Percentiles rank a stretch among this genome's conserved stretches.
Evolutionary conservation across 2,888 invertebrate genomes (phyloP).

Genomic region (Hedychridium roseum): DNA sequence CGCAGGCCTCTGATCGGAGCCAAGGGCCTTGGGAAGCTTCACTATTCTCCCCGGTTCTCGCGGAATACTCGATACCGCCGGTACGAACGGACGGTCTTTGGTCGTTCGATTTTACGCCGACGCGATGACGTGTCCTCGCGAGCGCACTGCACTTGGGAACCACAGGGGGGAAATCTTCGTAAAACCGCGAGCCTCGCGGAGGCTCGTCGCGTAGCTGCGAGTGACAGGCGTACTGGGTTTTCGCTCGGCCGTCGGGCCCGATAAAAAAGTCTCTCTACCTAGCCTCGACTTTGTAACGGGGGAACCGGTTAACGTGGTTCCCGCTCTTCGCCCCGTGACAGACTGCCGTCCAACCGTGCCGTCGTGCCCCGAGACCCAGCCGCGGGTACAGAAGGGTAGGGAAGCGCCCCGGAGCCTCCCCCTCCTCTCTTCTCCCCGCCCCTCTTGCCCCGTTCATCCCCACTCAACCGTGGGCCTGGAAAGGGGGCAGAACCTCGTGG

Average conservation of each 20-base stretch:
- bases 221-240: neutral
- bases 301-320: slow-evolving; percentile 62
- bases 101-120: no score
- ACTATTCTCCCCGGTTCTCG: slow-evolving; percentile 7
- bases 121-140: neutral
- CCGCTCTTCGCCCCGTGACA: slow-evolving; percentile 63
- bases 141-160: slow-evolving; percentile 14
- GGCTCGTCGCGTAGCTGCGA: no score
- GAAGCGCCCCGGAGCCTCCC: slow-evolving; percentile 30
- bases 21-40: slow-evolving; percentile 14
- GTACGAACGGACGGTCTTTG: no score
- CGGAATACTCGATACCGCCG: no score
- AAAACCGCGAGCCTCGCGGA: no score
- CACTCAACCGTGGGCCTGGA: slow-evolving; percentile 38
- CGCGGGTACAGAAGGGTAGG: slow-evolving; percentile 47
- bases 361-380: slow-evolving; percentile 45
- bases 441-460: slow-evolving; percentile 1
- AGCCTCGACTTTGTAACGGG: slow-evolving; percentile 21
- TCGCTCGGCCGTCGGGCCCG: neutral
- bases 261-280: neutral
- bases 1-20: slow-evolving; percentile 32
- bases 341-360: slow-evolving; percentile 59
- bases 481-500: slow-evolving; percentile 52
- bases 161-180: no score
- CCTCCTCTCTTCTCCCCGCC: slow-evolving; percentile 1